Evolutionary conservation across 2,797 vertebrate species (phyloP).

Genomic region (Petrocephalus schoutedeni): DNA sequence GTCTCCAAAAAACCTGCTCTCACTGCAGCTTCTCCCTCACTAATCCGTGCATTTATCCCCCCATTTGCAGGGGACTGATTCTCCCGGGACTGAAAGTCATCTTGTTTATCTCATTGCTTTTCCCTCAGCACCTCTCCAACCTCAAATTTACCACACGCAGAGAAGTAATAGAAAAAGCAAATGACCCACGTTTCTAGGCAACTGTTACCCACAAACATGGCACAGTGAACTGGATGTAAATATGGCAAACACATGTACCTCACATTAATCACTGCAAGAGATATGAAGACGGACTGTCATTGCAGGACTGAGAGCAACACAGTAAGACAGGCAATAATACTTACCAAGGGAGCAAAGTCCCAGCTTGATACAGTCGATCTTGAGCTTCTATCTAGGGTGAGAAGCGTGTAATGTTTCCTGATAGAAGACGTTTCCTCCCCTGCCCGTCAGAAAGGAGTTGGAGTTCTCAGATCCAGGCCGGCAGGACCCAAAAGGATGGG

Average conservation of each 20-base stretch:
- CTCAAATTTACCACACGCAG: background rate
- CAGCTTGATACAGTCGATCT: background rate
- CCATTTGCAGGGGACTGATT: background rate
- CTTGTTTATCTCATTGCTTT: constrained; percentile 1
- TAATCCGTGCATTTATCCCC: background rate
- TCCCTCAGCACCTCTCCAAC: background rate
- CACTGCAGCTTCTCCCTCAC: background rate
- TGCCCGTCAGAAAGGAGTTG: background rate
- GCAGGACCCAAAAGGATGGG: background rate
- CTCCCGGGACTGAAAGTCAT: background rate
- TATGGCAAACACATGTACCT: background rate
- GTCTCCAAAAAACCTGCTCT: background rate
- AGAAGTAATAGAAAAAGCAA: background rate
- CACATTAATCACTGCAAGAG: background rate
- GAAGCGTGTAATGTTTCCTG: background rate
- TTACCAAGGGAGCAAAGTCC: background rate
- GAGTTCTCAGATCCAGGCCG: background rate
- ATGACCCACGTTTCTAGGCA: background rate
- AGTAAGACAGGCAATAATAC: background rate
- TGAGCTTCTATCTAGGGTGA: background rate
- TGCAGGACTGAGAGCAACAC: background rate
- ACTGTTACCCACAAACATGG: background rate
- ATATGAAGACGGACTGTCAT: background rate
- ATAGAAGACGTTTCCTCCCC: background rate
- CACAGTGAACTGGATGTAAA: background rate